These are phyloP conservation scores for Allygus modestus DNA, from an alignment of 2,888 invertebrate genomes.

Conservation along the genomic window DNA sequence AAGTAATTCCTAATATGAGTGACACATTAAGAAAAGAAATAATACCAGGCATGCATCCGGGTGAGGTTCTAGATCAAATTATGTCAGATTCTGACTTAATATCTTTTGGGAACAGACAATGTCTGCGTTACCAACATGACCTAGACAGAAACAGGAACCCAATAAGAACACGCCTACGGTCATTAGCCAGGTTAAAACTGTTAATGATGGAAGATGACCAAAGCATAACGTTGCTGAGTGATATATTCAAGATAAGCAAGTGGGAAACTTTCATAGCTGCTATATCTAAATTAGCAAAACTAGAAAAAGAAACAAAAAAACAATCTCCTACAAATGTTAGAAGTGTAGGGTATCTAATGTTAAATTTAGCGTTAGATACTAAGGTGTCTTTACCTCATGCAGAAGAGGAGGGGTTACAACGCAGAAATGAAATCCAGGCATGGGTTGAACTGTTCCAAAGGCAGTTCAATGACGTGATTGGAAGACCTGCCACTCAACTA, in stretches of 20 bases:
- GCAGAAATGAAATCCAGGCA: neutral
- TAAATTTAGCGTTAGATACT: conserved; percentile 3
- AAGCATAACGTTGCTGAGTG: neutral
- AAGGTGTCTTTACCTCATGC: neutral
- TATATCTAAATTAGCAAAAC: neutral
- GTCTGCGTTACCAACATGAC: neutral
- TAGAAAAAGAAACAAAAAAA: neutral
- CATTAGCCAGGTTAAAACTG: neutral
- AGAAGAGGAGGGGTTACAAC: neutral
- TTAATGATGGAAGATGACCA: neutral
- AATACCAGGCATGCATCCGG: neutral
- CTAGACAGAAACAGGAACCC: neutral
- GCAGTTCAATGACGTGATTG: neutral
- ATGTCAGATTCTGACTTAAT: neutral
- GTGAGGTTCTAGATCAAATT: neutral
- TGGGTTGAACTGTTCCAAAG: conserved; percentile 7
- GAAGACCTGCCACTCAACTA: neutral
- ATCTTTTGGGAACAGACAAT: neutral
- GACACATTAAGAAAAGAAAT: neutral
- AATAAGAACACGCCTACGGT: neutral
- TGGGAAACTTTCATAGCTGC: neutral
- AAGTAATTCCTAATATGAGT: neutral
- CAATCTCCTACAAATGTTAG: neutral
- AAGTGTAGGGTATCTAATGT: neutral
- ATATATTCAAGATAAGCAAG: neutral